phyloP scores from a whole-genome alignment of 2,797 vertebrate genomes.

The Sarcophilus harrisii region DNA sequence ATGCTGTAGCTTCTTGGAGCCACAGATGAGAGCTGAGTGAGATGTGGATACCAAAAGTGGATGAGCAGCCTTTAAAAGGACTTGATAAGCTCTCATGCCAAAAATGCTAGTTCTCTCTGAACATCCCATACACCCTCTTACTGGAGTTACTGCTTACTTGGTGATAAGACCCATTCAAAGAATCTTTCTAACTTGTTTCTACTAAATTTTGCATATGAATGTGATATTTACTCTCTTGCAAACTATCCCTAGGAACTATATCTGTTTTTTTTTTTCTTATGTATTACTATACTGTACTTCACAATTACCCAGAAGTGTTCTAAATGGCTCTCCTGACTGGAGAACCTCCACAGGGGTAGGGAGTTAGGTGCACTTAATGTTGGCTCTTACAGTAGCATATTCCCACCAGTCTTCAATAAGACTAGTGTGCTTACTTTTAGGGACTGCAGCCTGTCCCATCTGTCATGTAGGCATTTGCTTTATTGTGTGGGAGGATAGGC shows the following conservation, averaged over 20 bases:
- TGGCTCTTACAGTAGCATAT: slow-evolving; percentile 34
- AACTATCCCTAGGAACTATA: neutral
- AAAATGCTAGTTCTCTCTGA: neutral
- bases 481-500: slow-evolving; percentile 57
- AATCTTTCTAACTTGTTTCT: neutral
- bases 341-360: neutral
- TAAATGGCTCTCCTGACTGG: neutral
- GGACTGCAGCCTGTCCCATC: slow-evolving; percentile 15
- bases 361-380: neutral
- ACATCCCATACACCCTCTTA: neutral
- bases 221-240: neutral
- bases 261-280: neutral
- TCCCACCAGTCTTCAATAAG: slow-evolving; percentile 17
- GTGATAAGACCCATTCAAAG: neutral
- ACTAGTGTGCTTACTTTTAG: slow-evolving; percentile 48
- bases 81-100: neutral
- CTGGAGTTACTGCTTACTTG: neutral
- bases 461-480: slow-evolving; percentile 65
- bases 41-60: neutral
- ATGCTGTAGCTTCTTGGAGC: neutral
- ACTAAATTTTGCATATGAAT: neutral
- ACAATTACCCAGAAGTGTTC: neutral
- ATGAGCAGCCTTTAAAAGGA: neutral
- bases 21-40: neutral
- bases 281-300: neutral